phyloP scores from a whole-genome alignment of 35 echinoderm and acorn worm genomes.

The Amphiura filiformis region DNA sequence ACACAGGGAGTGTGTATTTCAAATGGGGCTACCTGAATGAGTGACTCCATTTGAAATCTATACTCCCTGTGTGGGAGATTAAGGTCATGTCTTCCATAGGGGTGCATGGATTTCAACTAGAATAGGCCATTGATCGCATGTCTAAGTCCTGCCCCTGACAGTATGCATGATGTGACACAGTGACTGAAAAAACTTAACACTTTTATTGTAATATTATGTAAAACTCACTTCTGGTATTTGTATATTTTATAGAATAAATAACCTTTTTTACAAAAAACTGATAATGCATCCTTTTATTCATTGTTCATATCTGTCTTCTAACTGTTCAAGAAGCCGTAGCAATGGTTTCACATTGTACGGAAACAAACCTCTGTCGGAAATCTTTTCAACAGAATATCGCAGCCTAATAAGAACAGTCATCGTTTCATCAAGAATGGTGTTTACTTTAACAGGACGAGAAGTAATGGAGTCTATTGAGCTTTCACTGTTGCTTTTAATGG shows the following conservation, averaged over 20 bases:
- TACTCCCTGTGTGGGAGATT: too few relatives aligned
- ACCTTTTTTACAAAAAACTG: neutral
- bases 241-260: neutral
- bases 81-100: too few relatives aligned
- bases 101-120: too few relatives aligned
- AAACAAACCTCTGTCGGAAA: constrained; percentile 24
- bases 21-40: too few relatives aligned
- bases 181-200: too few relatives aligned
- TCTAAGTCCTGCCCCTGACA: too few relatives aligned
- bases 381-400: constrained; percentile 43
- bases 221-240: neutral
- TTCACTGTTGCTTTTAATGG: neutral
- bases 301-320: constrained; percentile 48
- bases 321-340: constrained; percentile 24
- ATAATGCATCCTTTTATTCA: neutral
- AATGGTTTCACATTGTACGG: constrained; percentile 44
- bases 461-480: neutral
- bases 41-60: too few relatives aligned
- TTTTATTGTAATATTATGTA: too few relatives aligned
- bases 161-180: too few relatives aligned
- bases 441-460: neutral
- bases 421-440: constrained; percentile 29
- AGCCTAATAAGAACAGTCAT: constrained; percentile 65
- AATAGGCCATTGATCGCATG: too few relatives aligned
- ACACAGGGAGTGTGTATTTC: too few relatives aligned